Evolutionary conservation across 2,888 invertebrate species (phyloP).

Genomic region (Schrankia costaestrigalis): DNA sequence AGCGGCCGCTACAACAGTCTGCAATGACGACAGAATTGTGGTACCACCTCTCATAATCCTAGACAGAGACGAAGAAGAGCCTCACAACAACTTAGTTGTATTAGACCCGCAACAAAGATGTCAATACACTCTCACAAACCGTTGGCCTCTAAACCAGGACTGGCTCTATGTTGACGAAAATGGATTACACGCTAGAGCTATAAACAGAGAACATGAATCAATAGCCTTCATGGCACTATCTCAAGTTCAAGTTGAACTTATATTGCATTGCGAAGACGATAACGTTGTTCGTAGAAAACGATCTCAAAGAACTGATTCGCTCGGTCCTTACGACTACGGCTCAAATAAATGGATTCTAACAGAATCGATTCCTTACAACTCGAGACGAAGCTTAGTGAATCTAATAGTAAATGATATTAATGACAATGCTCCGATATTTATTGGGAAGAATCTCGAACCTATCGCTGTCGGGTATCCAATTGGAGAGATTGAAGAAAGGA

Average conservation of each 20-base stretch:
- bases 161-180: conserved; percentile 66
- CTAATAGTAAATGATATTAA: conserved; percentile 78
- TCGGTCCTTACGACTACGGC: conserved; percentile 60
- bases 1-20: conserved; percentile 45
- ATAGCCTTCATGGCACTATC: conserved; percentile 72
- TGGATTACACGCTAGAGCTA: conserved; percentile 55
- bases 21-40: conserved; percentile 42
- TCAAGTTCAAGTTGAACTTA: conserved; percentile 71
- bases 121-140: conserved; percentile 51
- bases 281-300: conserved; percentile 43
- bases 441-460: conserved; percentile 53
- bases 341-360: conserved; percentile 64
- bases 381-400: conserved; percentile 64
- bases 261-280: conserved; percentile 52
- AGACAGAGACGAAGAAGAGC: conserved; percentile 63
- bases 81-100: conserved; percentile 51
- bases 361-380: conserved; percentile 58
- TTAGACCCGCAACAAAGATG: conserved; percentile 49
- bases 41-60: conserved; percentile 60
- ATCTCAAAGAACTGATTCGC: conserved; percentile 40
- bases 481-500: conserved; percentile 51
- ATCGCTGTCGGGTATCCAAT: conserved; percentile 72
- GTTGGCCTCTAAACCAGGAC: conserved; percentile 60
- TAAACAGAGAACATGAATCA: conserved; percentile 69
- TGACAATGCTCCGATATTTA: conserved; percentile 73